Conservation (phyloP, 2,888 invertebrate genomes). For the Cyaniris semiargus region DNA sequence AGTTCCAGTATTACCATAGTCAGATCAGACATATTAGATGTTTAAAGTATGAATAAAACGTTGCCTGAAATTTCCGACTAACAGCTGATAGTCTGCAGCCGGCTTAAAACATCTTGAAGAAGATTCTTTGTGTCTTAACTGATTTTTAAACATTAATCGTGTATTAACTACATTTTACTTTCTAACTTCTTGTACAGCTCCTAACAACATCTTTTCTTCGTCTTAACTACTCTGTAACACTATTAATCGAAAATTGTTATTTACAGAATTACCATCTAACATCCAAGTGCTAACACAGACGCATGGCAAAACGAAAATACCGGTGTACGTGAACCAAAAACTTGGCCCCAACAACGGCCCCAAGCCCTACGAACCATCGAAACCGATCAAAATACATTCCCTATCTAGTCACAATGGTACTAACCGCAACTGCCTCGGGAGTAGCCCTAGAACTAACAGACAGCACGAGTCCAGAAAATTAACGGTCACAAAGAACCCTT, state of each 20-base stretch:
- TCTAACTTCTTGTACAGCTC: background rate
- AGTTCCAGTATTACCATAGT: too few relatives aligned
- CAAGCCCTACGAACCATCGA: constrained; percentile 18
- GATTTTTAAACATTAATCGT: background rate
- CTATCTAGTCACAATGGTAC: constrained; percentile 15
- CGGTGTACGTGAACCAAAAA: constrained; percentile 54
- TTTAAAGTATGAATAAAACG: too few relatives aligned
- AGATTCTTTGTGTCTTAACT: background rate
- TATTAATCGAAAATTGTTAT: constrained; percentile 29
- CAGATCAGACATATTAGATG: too few relatives aligned
- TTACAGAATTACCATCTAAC: constrained; percentile 52
- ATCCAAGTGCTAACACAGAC: constrained; percentile 44
- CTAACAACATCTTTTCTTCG: background rate
- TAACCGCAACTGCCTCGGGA: constrained; percentile 11
- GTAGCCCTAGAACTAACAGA: constrained; percentile 1
- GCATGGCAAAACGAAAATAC: constrained; percentile 58
- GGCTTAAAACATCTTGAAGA: too few relatives aligned
- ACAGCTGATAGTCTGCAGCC: too few relatives aligned
- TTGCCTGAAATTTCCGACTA: too few relatives aligned
- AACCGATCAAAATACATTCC: constrained; percentile 30
- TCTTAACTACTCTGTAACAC: background rate
- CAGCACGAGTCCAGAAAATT: constrained; percentile 2
- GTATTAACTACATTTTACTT: background rate
- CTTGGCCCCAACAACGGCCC: constrained; percentile 16
- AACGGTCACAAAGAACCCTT: background rate